Evolutionary conservation across 2,113 vertebrate species (phyloP).

Genomic region (Lycocorax pyrrhopterus): DNA sequence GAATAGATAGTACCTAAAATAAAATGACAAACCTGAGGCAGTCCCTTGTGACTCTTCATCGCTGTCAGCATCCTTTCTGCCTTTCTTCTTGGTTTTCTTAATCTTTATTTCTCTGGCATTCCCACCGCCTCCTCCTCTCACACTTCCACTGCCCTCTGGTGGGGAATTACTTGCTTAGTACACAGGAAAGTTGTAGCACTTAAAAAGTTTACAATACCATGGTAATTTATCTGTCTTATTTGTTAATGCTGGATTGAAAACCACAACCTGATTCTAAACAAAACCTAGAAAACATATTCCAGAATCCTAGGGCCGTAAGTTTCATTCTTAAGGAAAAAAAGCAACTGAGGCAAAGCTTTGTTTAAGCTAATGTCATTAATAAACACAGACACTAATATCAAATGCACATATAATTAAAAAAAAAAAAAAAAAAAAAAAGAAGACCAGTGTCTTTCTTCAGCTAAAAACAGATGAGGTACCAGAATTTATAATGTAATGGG

Average conservation of each 20-base stretch:
- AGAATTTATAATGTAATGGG: neutral
- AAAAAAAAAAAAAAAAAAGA: neutral
- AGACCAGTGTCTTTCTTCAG: neutral
- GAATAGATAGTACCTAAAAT: neutral
- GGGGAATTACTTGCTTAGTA: slow-evolving; percentile 42
- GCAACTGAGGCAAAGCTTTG: neutral
- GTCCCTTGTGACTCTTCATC: slow-evolving; percentile 82
- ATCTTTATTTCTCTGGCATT: slow-evolving; percentile 90
- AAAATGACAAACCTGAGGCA: slow-evolving; percentile 65
- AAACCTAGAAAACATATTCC: neutral
- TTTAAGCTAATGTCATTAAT: neutral
- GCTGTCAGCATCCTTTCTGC: slow-evolving; percentile 86
- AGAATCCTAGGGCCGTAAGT: neutral
- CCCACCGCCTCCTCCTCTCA: slow-evolving; percentile 79
- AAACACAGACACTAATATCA: neutral
- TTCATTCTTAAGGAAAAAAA: neutral
- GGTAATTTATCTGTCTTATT: neutral
- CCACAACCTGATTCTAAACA: neutral
- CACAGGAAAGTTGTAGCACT: neutral
- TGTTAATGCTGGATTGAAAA: neutral
- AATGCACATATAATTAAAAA: neutral
- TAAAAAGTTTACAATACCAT: neutral
- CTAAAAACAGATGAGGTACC: neutral
- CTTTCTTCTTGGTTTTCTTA: slow-evolving; percentile 92
- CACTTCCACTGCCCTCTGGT: slow-evolving; percentile 87